Percentiles rank a stretch among this genome's conserved stretches.
Evolutionary conservation across 2,888 invertebrate species (phyloP).

Genomic region (Acanthosepion esculentum): DNA sequence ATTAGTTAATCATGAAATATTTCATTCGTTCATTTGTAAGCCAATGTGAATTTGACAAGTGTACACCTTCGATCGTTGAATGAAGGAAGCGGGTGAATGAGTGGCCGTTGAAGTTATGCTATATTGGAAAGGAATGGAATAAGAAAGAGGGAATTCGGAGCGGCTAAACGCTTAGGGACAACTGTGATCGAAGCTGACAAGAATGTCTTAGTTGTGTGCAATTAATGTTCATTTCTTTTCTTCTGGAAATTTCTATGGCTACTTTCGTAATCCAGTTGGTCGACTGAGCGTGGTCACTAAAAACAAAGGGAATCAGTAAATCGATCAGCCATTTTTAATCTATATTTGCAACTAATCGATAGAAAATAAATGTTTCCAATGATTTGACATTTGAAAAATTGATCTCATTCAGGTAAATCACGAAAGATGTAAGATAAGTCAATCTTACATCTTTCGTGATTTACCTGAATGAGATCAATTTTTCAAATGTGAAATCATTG

Average conservation of each 20-base stretch:
- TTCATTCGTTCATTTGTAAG: not conserved
- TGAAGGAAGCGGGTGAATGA: not conserved
- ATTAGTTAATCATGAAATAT: not conserved
- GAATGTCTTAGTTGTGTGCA: not conserved
- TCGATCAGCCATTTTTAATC: not conserved
- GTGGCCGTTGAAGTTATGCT: not conserved
- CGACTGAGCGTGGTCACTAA: not conserved
- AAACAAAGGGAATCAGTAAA: not conserved
- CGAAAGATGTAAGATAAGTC: too few species aligned
- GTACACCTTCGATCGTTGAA: constrained; percentile 18
- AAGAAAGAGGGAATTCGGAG: not conserved
- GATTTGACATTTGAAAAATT: not conserved
- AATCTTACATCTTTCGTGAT: too few species aligned
- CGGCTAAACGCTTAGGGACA: not conserved
- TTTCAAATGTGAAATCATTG: too few species aligned
- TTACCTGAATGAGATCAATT: too few species aligned
- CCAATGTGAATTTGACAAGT: not conserved
- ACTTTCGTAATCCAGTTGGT: not conserved
- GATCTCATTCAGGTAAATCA: too few species aligned
- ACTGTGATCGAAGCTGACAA: not conserved
- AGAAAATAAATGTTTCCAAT: not conserved
- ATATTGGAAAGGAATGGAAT: not conserved
- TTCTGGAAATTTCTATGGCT: not conserved
- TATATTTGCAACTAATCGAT: not conserved
- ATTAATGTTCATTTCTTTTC: not conserved